Evolutionary conservation across 2,113 vertebrate genomes (phyloP).

Genomic region (Spea bombifrons): DNA sequence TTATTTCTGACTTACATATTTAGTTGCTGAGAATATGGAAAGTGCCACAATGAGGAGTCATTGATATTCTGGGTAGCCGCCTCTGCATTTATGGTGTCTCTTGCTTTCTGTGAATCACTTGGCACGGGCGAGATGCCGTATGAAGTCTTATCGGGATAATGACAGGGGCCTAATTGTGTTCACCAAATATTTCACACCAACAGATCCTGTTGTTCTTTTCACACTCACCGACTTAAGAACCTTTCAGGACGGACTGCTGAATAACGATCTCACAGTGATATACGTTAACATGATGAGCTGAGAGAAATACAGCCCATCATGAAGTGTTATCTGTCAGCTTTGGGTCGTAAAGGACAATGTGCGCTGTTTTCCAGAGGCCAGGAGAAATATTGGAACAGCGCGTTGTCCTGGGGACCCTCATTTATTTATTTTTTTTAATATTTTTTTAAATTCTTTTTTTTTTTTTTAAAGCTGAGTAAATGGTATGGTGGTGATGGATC

Average conservation of each 20-base stretch:
- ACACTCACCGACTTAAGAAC: slow-evolving; percentile 31
- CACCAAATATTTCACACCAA: slow-evolving; percentile 25
- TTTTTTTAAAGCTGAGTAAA: too few species aligned
- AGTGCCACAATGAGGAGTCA: not conserved
- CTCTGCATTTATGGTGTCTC: slow-evolving; percentile 16
- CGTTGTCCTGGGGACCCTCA: too few species aligned
- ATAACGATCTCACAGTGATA: slow-evolving; percentile 8
- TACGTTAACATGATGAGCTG: slow-evolving; percentile 29
- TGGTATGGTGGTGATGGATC: too few species aligned
- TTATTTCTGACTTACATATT: not conserved
- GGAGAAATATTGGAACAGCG: too few species aligned
- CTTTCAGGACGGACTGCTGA: slow-evolving; percentile 9
- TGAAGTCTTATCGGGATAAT: slow-evolving; percentile 25
- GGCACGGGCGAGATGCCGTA: slow-evolving; percentile 14
- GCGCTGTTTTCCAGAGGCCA: not conserved
- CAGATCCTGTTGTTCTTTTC: slow-evolving; percentile 34
- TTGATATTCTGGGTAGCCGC: not conserved
- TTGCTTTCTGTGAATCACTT: slow-evolving; percentile 11
- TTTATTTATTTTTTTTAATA: too few species aligned
- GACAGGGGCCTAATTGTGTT: slow-evolving; percentile 29
- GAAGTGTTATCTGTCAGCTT: slow-evolving; percentile 11
- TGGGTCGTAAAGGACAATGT: not conserved
- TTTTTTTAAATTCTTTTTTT: too few species aligned
- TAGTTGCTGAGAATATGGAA: not conserved
- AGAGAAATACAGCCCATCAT: slow-evolving; percentile 9